A percentile compares a stretch with the other conserved stretches of the same genome.
phyloP scores from a whole-genome alignment of 1,140 invertebrate species.

The Xylocopa sonorina region DNA sequence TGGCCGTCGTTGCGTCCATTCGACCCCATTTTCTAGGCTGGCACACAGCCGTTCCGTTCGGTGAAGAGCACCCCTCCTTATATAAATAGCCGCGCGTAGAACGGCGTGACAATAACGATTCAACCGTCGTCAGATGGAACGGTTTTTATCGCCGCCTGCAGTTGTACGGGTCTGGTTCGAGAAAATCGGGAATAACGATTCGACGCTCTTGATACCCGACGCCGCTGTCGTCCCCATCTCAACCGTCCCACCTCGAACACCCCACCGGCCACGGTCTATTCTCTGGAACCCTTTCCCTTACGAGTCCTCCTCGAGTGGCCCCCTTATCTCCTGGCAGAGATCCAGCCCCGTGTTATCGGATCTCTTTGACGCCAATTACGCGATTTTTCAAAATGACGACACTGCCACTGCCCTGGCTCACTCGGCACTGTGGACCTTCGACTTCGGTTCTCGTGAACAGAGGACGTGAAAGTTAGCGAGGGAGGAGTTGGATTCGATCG shows the following conservation, averaged over 20 bases:
- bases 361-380: slow-evolving; percentile 67
- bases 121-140: slow-evolving; percentile 53
- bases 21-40: slow-evolving; percentile 38
- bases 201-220: slow-evolving; percentile 24
- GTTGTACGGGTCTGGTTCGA: slow-evolving; percentile 36
- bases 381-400: slow-evolving; percentile 63
- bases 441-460: neutral
- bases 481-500: neutral
- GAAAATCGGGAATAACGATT: slow-evolving; percentile 62
- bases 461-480: neutral
- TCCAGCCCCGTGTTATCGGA: slow-evolving; percentile 62
- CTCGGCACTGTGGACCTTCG: neutral
- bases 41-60: slow-evolving; percentile 15
- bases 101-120: slow-evolving; percentile 59
- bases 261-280: neutral
- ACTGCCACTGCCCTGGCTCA: neutral
- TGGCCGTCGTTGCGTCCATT: slow-evolving; percentile 49
- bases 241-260: neutral
- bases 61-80: slow-evolving; percentile 54
- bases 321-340: slow-evolving; percentile 57
- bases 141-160: slow-evolving; percentile 54
- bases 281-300: slow-evolving; percentile 25
- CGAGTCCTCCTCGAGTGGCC: slow-evolving; percentile 23
- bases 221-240: slow-evolving; percentile 42
- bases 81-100: slow-evolving; percentile 58